phyloP scores from a whole-genome alignment of 2,797 vertebrate genomes.

The Morus bassanus region DNA sequence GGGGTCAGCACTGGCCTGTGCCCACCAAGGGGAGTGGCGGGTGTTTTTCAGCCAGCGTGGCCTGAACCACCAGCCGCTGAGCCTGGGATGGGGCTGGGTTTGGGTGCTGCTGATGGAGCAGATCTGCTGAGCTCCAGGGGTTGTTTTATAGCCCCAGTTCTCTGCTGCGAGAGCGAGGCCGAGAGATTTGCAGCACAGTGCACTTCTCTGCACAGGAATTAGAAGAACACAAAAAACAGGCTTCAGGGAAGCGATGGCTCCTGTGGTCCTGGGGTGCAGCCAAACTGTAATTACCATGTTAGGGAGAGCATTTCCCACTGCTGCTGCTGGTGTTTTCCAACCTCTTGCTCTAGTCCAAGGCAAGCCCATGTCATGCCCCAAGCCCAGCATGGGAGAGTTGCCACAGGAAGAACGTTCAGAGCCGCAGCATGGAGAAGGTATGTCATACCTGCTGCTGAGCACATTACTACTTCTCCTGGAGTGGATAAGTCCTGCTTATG shows the following conservation, averaged over 20 bases:
- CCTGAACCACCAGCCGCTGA: fast-evolving
- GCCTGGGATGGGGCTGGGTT: background rate
- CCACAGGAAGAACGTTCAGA: background rate
- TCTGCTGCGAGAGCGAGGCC: fast-evolving
- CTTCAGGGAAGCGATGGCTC: background rate
- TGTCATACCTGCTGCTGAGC: background rate
- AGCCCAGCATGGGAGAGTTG: background rate
- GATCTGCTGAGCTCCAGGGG: background rate
- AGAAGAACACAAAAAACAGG: background rate
- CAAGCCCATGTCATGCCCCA: background rate
- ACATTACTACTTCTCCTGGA: background rate
- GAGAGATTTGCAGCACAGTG: fast-evolving
- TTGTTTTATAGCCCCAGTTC: background rate
- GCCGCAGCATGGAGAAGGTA: background rate
- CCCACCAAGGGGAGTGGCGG: fast-evolving
- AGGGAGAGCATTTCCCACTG: background rate
- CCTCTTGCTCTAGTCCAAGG: background rate
- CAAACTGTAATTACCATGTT: background rate
- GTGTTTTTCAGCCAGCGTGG: background rate
- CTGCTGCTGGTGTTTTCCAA: background rate
- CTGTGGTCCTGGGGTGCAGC: background rate
- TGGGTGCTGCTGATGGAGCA: background rate
- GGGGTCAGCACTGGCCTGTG: background rate
- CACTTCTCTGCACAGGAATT: background rate
- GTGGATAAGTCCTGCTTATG: background rate